Evolutionary conservation across 2,113 vertebrate genomes (phyloP), one percentile per base, ranked within the genome.

Genomic region (Microtus ochrogaster): DNA sequence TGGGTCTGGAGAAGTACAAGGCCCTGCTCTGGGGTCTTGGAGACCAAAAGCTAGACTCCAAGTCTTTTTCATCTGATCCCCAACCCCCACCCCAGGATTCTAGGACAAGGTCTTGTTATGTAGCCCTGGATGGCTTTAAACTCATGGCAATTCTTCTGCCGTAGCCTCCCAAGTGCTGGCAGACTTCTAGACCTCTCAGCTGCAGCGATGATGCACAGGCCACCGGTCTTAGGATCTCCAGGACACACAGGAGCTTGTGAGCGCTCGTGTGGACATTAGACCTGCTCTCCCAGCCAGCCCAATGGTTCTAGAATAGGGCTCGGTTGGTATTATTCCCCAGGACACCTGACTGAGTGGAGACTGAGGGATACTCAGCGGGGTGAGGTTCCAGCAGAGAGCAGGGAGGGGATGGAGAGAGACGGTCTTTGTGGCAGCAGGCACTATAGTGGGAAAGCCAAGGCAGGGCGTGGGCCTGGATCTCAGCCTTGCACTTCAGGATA

Each of bases 401-500:
- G 33, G n/a, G 16, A 61, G 30, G 26, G 39, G 9, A 85, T 36
- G 17, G 12, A 47, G 63, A 12, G 12, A n/a, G 44, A 33, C 19
- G 44, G 12, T 22, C 65, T 70, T 12, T 70, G 84, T 41, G 49
- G 68, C 68, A 39, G 68, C 22, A 73, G 85, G 49, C 24, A 52
- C 44, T 14, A n/a, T 16, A 19, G 8, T 41, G 47, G 22, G 21
- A 41, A 28, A 12, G 22, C 24, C 4, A 41, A 36, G 83, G 63
- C 30, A 63, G n/a, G 30, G 30, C 2, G 7, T 28, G 12, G 68
- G 28, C 2, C 24, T 22, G n/a, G 10, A 41, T 30, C 61, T 30
- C 24, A 2, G 68, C 7, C 3, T 19, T 0, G 2, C 10, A 11
- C 70, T 58, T 24, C 28, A 28, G 63, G 74, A 41, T 0, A 3